Evolutionary conservation across 2,888 invertebrate species (phyloP).

Genomic region (Tetropium fuscum): DNA sequence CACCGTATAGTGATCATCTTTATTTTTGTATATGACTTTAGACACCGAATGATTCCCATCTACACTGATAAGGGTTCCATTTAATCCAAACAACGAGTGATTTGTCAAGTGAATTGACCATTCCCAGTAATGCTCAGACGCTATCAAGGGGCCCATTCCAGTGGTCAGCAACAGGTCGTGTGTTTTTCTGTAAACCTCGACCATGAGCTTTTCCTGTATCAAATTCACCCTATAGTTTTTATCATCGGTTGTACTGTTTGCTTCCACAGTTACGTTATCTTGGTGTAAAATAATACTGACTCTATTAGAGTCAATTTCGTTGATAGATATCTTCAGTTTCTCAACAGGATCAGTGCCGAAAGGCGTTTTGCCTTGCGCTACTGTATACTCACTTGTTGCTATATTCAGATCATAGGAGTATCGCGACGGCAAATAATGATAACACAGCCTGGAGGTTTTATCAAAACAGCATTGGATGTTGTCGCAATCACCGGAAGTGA

Average conservation of each 20-base stretch:
- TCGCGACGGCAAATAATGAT: slow-evolving; percentile 59
- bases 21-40: slow-evolving; percentile 67
- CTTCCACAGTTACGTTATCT: slow-evolving; percentile 21
- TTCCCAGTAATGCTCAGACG: slow-evolving; percentile 73
- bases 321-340: slow-evolving; percentile 47
- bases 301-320: slow-evolving; percentile 44
- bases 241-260: slow-evolving; percentile 14
- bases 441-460: slow-evolving; percentile 51
- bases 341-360: slow-evolving; percentile 39
- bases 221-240: slow-evolving; percentile 44
- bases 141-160: slow-evolving; percentile 70
- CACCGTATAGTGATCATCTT: slow-evolving; percentile 64
- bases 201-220: slow-evolving; percentile 41
- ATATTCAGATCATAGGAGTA: slow-evolving; percentile 52
- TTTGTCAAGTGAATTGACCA: slow-evolving; percentile 69
- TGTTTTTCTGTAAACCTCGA: slow-evolving; percentile 49
- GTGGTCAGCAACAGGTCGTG: slow-evolving; percentile 68
- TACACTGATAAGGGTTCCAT: slow-evolving; percentile 65
- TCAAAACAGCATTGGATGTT: slow-evolving; percentile 58
- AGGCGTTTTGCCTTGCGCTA: slow-evolving; percentile 42
- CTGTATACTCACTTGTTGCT: slow-evolving; percentile 20
- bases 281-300: slow-evolving; percentile 48
- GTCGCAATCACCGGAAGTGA: slow-evolving; percentile 49
- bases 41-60: slow-evolving; percentile 54
- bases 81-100: slow-evolving; percentile 70